Conservation (phyloP, 1,140 invertebrate species). For the Trichonephila clavipes region DNA sequence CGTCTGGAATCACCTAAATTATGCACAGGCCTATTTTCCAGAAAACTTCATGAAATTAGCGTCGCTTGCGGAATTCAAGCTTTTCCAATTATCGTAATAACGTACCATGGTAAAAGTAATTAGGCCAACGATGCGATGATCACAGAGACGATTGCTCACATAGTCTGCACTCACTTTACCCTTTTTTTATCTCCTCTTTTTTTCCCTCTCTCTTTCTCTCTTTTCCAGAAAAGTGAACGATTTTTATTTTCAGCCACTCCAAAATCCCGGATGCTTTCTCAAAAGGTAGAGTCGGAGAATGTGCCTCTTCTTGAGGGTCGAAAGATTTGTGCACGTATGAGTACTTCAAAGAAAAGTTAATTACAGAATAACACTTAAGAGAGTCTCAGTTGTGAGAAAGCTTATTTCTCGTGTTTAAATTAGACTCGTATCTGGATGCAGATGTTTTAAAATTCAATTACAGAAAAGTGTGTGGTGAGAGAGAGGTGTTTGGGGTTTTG, state of each 20-base stretch:
- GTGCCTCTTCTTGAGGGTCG: neutral
- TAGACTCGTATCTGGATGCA: neutral
- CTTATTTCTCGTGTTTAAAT: slow-evolving; percentile 41
- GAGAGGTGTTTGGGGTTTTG: neutral
- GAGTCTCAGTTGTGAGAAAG: neutral
- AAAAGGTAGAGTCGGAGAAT: neutral
- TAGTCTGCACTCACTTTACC: slow-evolving; percentile 4
- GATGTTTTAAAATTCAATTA: slow-evolving; percentile 49
- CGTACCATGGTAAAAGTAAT: slow-evolving; percentile 41
- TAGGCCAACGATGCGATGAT: slow-evolving; percentile 47
- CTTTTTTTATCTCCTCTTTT: neutral
- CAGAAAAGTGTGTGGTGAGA: neutral
- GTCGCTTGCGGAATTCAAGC: slow-evolving; percentile 48
- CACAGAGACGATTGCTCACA: neutral
- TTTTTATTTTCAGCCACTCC: neutral
- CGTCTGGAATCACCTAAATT: slow-evolving; percentile 50
- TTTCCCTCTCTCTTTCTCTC: neutral
- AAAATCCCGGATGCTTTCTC: neutral
- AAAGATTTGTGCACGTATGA: neutral
- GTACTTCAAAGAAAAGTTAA: slow-evolving; percentile 60
- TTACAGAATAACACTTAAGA: slow-evolving; percentile 54
- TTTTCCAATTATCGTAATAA: slow-evolving; percentile 64
- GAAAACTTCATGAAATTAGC: slow-evolving; percentile 60
- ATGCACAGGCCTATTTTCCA: slow-evolving; percentile 52
- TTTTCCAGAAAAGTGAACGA: neutral